Conservation (phyloP, 1,140 invertebrate genomes). For the Zaprionus capensis region DNA sequence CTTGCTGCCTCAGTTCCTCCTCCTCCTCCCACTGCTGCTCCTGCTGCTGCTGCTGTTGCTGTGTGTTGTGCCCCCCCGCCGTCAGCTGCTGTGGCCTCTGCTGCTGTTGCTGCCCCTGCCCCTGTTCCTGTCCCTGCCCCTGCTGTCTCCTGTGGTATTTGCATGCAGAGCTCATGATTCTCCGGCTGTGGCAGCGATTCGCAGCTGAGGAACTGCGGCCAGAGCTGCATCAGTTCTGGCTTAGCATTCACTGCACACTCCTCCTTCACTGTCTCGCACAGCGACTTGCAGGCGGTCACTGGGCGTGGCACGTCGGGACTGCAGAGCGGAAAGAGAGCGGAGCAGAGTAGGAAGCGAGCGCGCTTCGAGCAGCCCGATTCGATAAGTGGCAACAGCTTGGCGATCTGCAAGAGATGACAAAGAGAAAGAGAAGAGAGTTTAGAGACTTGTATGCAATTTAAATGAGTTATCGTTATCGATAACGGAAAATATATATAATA, state of each 20-base stretch:
- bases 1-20: conserved; percentile 1
- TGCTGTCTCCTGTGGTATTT: conserved; percentile 80
- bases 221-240: conserved; percentile 88
- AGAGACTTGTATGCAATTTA: background rate
- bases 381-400: conserved; percentile 86
- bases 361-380: conserved; percentile 93
- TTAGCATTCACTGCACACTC: conserved; percentile 88
- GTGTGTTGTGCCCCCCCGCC: background rate
- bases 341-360: conserved; percentile 95
- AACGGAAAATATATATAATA: no score
- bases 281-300: conserved; percentile 93
- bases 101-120: background rate
- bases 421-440: conserved; percentile 26
- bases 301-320: conserved; percentile 93
- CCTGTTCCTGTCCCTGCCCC: background rate
- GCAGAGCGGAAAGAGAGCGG: conserved; percentile 96
- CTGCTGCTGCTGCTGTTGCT: background rate
- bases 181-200: conserved; percentile 85
- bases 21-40: background rate
- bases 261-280: conserved; percentile 92
- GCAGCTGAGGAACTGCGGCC: conserved; percentile 92
- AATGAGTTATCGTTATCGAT: background rate
- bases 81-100: background rate
- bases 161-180: conserved; percentile 86
- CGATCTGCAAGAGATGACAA: conserved; percentile 86